Percentiles rank a stretch among this genome's conserved stretches.
These are phyloP conservation scores for Betta splendens DNA, from an alignment of 2,797 vertebrate species.

Conservation along the genomic window DNA sequence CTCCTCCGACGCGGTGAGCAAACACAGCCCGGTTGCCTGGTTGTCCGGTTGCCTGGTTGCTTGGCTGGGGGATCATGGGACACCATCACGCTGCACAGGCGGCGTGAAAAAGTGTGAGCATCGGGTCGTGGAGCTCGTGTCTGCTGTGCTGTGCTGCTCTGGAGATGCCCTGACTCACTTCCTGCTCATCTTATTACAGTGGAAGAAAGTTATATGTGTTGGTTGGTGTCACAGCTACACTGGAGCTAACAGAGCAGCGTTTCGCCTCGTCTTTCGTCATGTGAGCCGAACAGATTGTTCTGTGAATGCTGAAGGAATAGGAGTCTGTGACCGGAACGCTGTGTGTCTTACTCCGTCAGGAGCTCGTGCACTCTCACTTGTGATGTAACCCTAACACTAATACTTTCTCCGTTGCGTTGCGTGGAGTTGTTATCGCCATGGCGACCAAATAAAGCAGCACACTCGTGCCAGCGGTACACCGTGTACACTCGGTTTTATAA, in stretches of 20 bases:
- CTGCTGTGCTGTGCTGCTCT: slow-evolving; percentile 1
- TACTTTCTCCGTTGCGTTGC: background rate
- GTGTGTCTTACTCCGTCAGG: slow-evolving; percentile 36
- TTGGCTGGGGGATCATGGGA: background rate
- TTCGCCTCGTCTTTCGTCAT: no score
- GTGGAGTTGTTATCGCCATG: slow-evolving; percentile 21
- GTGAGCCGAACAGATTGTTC: slow-evolving; percentile 1
- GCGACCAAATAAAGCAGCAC: slow-evolving; percentile 20
- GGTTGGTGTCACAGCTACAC: no score
- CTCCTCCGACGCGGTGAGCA: slow-evolving; percentile 4
- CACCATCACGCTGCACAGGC: background rate
- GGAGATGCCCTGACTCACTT: slow-evolving; percentile 34
- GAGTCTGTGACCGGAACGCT: slow-evolving; percentile 35
- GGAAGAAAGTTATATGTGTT: slow-evolving; percentile 38
- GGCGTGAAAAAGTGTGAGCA: background rate
- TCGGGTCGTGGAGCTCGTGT: slow-evolving; percentile 19
- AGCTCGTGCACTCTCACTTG: background rate
- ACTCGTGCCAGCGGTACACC: background rate
- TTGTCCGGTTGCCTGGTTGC: no score
- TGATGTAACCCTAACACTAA: slow-evolving; percentile 21
- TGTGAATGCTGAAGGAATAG: slow-evolving; percentile 3
- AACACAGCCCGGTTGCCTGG: slow-evolving; percentile 19
- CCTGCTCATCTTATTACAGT: slow-evolving; percentile 24
- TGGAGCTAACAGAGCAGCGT: no score
- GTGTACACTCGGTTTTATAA: background rate